phyloP scores from a whole-genome alignment of 1,140 invertebrate species.

The Trissolcus basalis region DNA sequence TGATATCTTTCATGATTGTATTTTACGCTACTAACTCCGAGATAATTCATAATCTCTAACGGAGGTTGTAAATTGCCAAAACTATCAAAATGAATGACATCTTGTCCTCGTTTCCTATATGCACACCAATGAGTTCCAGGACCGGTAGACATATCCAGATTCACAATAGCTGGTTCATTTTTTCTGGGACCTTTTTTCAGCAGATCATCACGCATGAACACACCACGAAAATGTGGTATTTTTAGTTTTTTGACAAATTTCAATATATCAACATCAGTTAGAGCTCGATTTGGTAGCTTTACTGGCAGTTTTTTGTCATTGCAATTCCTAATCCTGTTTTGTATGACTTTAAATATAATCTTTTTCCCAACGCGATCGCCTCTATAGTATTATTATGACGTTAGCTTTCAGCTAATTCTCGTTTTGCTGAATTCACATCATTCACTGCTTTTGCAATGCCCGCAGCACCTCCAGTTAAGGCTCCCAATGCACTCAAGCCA shows the following conservation, averaged over 20 bases:
- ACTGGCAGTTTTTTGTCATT: not conserved
- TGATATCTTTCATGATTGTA: conserved; percentile 58
- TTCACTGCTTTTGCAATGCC: no score
- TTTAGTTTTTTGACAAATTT: not conserved
- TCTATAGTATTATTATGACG: not conserved
- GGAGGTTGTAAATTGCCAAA: conserved; percentile 60
- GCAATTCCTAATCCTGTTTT: not conserved
- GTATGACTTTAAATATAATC: not conserved
- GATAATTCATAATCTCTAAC: conserved; percentile 54
- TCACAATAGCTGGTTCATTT: conserved; percentile 9
- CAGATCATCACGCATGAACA: conserved; percentile 34
- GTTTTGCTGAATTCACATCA: no score
- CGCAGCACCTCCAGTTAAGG: no score
- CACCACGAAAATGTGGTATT: conserved; percentile 21
- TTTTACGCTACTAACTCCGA: conserved; percentile 35
- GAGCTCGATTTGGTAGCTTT: not conserved
- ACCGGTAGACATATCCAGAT: conserved; percentile 57
- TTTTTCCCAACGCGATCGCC: not conserved
- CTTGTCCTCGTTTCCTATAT: conserved; percentile 59
- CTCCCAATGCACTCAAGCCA: no score
- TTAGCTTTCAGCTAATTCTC: not conserved
- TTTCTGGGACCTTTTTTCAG: not conserved
- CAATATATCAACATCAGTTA: not conserved
- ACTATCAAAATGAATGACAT: conserved; percentile 62
- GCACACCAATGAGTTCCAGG: conserved; percentile 64